Evolutionary conservation across 2,797 vertebrate species (phyloP), one percentile per base, ranked within the genome.

Genomic region (Diplodus sargus): DNA sequence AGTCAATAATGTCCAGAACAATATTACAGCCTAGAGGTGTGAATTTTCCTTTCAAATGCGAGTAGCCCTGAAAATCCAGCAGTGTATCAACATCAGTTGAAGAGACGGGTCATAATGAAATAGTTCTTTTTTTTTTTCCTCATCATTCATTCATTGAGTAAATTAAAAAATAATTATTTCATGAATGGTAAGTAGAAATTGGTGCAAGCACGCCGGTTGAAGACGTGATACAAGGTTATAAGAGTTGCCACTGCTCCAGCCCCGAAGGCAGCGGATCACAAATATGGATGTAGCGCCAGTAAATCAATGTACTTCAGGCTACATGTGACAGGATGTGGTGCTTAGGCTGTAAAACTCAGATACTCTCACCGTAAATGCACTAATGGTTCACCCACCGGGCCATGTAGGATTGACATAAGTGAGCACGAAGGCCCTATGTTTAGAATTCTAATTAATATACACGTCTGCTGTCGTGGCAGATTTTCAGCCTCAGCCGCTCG

Each of bases 371-470:
- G 78, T 80, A 79, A 81, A 90, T 86, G 28, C 34, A 47, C 62
- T 66, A 58, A 80, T 70, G 81, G 34, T 73, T 64, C 30, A 54
- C 59, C 84, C 74, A 74, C 3, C 17, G 74, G 81, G 74, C 87
- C 51, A 65, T 28, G 78, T 48, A 43, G 70, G 72, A 86, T 52
- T 82, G 81, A 80, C 84, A 83, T 86, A 82, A 76, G 78, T 49
- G 66, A 82, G 90, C 85, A 86, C 60, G 78, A 77, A 74, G 62
- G 25, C 42, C 76, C 78, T 83, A 79, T 79, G 80, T 87, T 85
- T 86, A 82, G 86, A 90, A 81, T 81, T 75, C 70, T 78, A 90
- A 90, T 91, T 86, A 86, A 87, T 86, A 86, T 75, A 81, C 70
- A 69, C 67, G 68, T 78, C 72, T 76, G 78, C 75, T 87, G 71